A percentile compares a stretch with the other conserved stretches of the same genome.
Evolutionary conservation across 2,797 vertebrate species (phyloP).

Genomic region (Tokudaia tokunoshimensis): DNA sequence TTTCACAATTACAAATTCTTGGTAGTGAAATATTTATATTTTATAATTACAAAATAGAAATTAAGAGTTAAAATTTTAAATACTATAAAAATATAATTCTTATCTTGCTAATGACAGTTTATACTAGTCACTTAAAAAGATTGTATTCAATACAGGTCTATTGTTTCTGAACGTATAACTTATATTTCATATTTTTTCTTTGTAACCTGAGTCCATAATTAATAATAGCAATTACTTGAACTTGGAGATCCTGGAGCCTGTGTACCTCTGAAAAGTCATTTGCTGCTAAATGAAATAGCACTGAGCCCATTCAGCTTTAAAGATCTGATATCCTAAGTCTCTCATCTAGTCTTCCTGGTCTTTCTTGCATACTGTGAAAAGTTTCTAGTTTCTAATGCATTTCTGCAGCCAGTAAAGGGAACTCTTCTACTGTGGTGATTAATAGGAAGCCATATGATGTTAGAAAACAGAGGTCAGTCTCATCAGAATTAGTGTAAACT

Average conservation of each 20-base stretch:
- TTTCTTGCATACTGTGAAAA: slow-evolving; percentile 8
- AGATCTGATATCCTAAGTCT: neutral
- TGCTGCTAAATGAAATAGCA: slow-evolving; percentile 37
- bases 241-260: neutral
- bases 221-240: slow-evolving; percentile 64
- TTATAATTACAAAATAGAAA: slow-evolving; percentile 23
- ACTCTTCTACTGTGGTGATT: neutral
- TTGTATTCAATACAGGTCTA: slow-evolving; percentile 38
- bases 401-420: neutral
- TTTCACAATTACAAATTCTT: slow-evolving; percentile 18
- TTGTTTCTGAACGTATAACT: slow-evolving; percentile 7
- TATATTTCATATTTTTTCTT: slow-evolving; percentile 51
- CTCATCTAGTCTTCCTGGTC: neutral
- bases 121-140: neutral
- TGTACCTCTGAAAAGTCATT: neutral
- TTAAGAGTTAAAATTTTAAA: slow-evolving; percentile 33
- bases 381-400: neutral
- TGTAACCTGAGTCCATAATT: slow-evolving; percentile 26
- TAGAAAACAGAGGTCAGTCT: neutral
- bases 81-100: slow-evolving; percentile 2
- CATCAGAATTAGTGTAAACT: slow-evolving; percentile 29
- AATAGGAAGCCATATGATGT: neutral
- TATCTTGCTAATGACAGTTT: slow-evolving; percentile 22
- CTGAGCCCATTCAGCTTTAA: neutral
- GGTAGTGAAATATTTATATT: neutral